A percentile compares a stretch with the other conserved stretches of the same genome.
Conservation (phyloP, 2,797 vertebrate species). For the Microtus obscurus region DNA sequence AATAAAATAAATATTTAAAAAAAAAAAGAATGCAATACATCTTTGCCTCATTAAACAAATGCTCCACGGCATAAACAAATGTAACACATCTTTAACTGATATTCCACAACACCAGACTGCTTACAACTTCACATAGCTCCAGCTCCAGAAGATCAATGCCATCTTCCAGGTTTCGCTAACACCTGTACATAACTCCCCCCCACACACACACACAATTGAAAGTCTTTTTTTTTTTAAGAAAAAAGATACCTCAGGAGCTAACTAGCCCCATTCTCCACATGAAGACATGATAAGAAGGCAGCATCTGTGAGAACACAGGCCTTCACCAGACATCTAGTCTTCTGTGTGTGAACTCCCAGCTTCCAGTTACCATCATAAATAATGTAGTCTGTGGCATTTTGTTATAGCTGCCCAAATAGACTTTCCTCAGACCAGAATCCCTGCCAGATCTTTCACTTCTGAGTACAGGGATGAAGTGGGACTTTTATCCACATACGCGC, state of each 20-base stretch:
- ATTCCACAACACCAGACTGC: not conserved
- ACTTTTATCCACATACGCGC: not conserved
- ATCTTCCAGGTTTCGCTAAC: not conserved
- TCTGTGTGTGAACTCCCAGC: not conserved
- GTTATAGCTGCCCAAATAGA: not conserved
- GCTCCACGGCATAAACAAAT: no score
- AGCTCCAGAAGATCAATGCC: not conserved
- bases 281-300: not conserved
- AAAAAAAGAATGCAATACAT: no score
- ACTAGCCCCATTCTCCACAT: not conserved
- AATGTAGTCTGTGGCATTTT: not conserved
- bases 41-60: no score
- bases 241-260: not conserved
- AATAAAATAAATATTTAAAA: no score
- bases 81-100: no score
- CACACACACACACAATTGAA: not conserved
- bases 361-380: not conserved
- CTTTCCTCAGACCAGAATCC: not conserved
- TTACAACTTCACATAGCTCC: not conserved
- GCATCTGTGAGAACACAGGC: not conserved
- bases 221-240: not conserved
- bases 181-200: not conserved
- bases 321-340: not conserved
- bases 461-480: not conserved
- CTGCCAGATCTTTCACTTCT: no score